These are phyloP conservation scores for Lanius ludovicianus DNA, from an alignment of 2,113 vertebrate genomes.

Conservation along the genomic window DNA sequence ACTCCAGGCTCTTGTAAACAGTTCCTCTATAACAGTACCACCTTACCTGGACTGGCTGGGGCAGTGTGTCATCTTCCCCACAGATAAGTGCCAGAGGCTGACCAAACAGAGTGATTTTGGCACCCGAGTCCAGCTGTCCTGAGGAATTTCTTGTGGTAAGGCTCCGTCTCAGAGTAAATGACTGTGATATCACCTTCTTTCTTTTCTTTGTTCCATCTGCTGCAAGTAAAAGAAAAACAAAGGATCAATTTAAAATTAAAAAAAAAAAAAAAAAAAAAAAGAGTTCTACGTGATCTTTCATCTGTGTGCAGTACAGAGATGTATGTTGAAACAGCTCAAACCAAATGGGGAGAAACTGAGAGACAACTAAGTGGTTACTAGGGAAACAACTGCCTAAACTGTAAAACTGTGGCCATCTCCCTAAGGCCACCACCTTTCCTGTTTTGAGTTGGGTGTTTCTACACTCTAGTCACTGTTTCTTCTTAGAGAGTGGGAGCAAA, in stretches of 20 bases:
- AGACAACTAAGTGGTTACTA: slow-evolving; percentile 46
- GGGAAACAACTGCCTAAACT: slow-evolving; percentile 46
- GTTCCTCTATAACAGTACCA: not conserved
- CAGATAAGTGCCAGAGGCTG: slow-evolving; percentile 82
- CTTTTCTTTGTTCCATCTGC: slow-evolving; percentile 80
- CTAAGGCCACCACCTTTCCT: slow-evolving; percentile 72
- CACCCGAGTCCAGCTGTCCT: slow-evolving; percentile 53
- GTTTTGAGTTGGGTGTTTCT: slow-evolving; percentile 33
- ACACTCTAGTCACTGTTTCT: not conserved
- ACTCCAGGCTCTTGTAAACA: not conserved
- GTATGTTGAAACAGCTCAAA: not conserved
- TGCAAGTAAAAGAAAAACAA: slow-evolving; percentile 6
- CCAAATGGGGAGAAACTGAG: not conserved
- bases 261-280: not conserved
- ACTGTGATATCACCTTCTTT: slow-evolving; percentile 77
- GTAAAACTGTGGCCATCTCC: slow-evolving; percentile 4
- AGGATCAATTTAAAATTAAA: not conserved
- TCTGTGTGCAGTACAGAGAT: not conserved
- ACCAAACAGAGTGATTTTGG: slow-evolving; percentile 83
- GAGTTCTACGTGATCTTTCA: not conserved
- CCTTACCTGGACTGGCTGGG: slow-evolving; percentile 84
- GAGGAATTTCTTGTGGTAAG: slow-evolving; percentile 63
- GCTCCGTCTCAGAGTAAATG: slow-evolving; percentile 76
- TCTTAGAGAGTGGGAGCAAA: not conserved
- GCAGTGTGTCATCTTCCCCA: slow-evolving; percentile 75